Conservation (phyloP, 2,888 invertebrate genomes). For the Macroteleia sp. region DNA sequence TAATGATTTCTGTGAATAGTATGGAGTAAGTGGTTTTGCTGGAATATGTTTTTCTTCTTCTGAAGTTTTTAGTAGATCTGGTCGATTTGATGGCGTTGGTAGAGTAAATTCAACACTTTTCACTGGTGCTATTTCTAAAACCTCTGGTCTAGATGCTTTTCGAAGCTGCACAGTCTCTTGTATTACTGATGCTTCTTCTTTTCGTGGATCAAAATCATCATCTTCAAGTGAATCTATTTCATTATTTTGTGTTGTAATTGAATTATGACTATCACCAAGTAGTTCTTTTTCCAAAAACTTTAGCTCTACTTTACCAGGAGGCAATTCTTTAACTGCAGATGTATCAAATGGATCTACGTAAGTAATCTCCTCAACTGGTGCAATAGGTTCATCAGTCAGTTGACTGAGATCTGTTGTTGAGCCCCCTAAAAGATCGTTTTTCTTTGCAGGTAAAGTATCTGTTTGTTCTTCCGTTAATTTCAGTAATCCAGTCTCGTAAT, state of each 20-base stretch:
- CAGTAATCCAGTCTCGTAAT: constrained; percentile 79
- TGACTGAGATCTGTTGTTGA: constrained; percentile 90
- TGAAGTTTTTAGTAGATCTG: constrained; percentile 86
- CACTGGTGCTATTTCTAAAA: constrained; percentile 43
- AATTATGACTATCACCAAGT: constrained; percentile 83
- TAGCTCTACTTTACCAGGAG: constrained; percentile 91
- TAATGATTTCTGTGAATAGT: constrained; percentile 87
- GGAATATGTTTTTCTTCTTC: constrained; percentile 86
- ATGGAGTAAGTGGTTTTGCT: constrained; percentile 91
- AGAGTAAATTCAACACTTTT: constrained; percentile 87
- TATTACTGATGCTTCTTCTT: too few relatives aligned
- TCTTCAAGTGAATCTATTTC: too few relatives aligned
- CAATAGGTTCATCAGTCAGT: constrained; percentile 88
- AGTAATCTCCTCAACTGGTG: constrained; percentile 85
- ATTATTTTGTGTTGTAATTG: too few relatives aligned
- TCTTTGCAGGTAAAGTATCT: constrained; percentile 67
- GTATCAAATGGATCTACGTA: constrained; percentile 94
- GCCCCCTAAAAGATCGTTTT: constrained; percentile 89
- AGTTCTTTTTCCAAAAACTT: constrained; percentile 92
- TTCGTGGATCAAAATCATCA: too few relatives aligned
- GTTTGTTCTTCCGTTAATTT: constrained; percentile 56
- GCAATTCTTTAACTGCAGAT: constrained; percentile 88
- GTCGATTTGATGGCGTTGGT: constrained; percentile 84
- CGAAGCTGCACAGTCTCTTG: too few relatives aligned
- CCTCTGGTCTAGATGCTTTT: too few relatives aligned